phyloP scores from a whole-genome alignment of 1,140 invertebrate species.

The Elymnias hypermnestra region DNA sequence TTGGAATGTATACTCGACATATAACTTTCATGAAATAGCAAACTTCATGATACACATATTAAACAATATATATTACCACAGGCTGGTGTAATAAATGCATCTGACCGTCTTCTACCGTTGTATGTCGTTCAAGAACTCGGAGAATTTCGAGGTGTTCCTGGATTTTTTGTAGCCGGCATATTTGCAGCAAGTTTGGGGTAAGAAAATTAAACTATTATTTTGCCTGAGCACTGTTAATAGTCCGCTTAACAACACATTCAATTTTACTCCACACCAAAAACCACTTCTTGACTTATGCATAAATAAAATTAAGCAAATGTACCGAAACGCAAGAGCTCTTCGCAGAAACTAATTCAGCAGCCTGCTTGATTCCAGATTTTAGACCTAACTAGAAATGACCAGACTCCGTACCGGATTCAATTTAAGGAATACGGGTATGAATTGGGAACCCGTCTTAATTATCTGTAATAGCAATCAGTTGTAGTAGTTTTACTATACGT shows the following conservation, averaged over 20 bases:
- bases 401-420: conserved; percentile 57
- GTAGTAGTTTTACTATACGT: neutral
- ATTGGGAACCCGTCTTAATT: conserved; percentile 8
- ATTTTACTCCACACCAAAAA: no score
- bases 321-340: conserved; percentile 28
- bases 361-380: conserved; percentile 32
- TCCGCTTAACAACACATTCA: no score
- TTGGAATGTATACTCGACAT: no score
- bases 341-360: conserved; percentile 36
- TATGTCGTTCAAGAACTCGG: conserved; percentile 89
- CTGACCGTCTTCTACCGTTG: conserved; percentile 85
- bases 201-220: neutral
- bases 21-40: no score
- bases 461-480: neutral
- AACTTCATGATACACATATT: no score
- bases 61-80: conserved; percentile 40
- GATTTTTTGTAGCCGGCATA: conserved; percentile 91
- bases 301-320: no score
- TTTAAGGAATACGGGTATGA: conserved; percentile 24
- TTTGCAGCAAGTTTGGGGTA: conserved; percentile 83
- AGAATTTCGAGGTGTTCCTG: conserved; percentile 83
- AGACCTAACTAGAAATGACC: conserved; percentile 52
- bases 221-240: no score
- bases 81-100: conserved; percentile 78
- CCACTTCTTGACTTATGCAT: no score